Evolutionary conservation across 2,797 vertebrate genomes (phyloP), one percentile per base, ranked within the genome.

Genomic region (Corythornis leucogaster): DNA sequence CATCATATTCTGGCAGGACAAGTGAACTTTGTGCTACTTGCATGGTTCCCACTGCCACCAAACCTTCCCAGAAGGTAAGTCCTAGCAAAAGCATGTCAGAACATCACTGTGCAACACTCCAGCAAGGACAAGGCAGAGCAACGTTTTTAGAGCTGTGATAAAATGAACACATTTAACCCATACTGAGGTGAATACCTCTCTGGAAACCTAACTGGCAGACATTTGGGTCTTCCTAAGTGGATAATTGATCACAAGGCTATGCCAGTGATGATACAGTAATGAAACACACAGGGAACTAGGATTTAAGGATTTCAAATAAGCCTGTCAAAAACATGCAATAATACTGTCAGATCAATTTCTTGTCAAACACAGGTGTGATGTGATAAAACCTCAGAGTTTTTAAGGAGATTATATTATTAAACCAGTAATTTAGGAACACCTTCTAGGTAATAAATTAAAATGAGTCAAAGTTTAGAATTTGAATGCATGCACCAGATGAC

Each of bases 331-430:
- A 89, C 86, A 95, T 90, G 75, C 73, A 93, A 95, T 95, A 95
- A 97, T 92, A 91, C 93, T 95, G 94, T 94, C 96, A 96, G 85
- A 97, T 96, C 94, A 96, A 95, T 97, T 95, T 96, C 66, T 91
- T 92, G 80, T 94, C 92, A 94, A 85, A 94, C 69, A 82, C 38
- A 95, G 73, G 67, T 81, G 78, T 90, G 92, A 95, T 93, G 67
- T 53, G 86, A 93, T 89, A 94, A 94, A 96, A 80, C 64, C 71
- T 87, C 73, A 24, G 73, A 87, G 50, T 89, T 96, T 94, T 96
- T 81, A 89, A 68, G 87, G 85, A 89, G 85, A 95, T 95, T 95
- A 68, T 80, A 57, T 94, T 95, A 93, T 75, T 51, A 84, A 94
- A 93, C 66, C 61, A 87, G 90, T 91, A 95, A 96, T 92, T 93